phyloP scores from a whole-genome alignment of 2,797 vertebrate species.

The Acomys russatus region DNA sequence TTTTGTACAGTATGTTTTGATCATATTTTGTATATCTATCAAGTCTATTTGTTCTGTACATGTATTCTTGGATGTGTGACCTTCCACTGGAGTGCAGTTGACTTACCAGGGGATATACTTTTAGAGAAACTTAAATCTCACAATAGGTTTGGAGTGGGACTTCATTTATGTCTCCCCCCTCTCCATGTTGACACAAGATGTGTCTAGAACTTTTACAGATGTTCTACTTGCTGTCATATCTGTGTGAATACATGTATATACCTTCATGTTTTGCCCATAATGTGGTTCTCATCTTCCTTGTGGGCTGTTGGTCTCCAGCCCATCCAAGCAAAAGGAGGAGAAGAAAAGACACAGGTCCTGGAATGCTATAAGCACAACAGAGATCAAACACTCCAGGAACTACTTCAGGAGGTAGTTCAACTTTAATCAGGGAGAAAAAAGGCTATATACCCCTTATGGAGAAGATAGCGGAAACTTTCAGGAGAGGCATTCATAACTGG shows the following conservation, averaged over 20 bases:
- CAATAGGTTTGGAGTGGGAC: fast-evolving
- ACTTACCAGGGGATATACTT: not conserved
- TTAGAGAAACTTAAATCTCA: not conserved
- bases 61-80: not conserved
- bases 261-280: not conserved
- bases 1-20: not conserved
- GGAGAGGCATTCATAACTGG: too few relatives aligned
- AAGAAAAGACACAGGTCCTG: too few relatives aligned
- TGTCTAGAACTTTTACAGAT: not conserved
- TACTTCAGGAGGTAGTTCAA: too few relatives aligned
- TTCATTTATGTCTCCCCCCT: not conserved
- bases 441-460: too few relatives aligned
- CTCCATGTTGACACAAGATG: not conserved
- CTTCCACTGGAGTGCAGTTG: not conserved
- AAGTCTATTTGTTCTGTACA: not conserved
- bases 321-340: too few relatives aligned
- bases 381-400: too few relatives aligned
- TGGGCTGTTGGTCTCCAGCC: too few relatives aligned
- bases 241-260: not conserved
- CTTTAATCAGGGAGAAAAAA: too few relatives aligned
- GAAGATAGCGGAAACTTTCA: too few relatives aligned
- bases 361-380: too few relatives aligned
- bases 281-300: too few relatives aligned
- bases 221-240: not conserved
- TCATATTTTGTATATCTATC: not conserved